Conservation (phyloP, 2,888 invertebrate species). For the Enchytraeus crypticus region DNA sequence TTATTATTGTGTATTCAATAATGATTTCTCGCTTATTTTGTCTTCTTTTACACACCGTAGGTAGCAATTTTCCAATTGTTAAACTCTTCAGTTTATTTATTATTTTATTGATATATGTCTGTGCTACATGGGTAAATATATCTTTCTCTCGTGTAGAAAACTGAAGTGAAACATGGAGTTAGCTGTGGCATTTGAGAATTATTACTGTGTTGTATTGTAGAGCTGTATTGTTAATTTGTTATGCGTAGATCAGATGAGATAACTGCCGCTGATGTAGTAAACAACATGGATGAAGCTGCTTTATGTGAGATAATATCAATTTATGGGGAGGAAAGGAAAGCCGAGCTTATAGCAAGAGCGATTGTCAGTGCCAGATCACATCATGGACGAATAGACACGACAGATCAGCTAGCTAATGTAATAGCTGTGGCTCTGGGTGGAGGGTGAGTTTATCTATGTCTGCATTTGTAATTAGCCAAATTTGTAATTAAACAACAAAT, state of each 20-base stretch:
- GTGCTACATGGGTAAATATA: too few relatives aligned
- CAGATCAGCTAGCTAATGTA: constrained; percentile 69
- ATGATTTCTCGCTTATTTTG: too few relatives aligned
- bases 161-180: too few relatives aligned
- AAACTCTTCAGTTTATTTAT: too few relatives aligned
- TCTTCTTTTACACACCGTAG: too few relatives aligned
- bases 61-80: too few relatives aligned
- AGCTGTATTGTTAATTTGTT: background rate
- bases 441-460: constrained; percentile 11
- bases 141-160: too few relatives aligned
- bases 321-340: constrained; percentile 78
- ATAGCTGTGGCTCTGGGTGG: constrained; percentile 48
- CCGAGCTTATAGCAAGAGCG: constrained; percentile 72
- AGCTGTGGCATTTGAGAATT: background rate
- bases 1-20: background rate
- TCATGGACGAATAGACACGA: constrained; percentile 68
- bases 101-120: too few relatives aligned
- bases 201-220: background rate
- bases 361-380: constrained; percentile 73
- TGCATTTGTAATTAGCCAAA: too few relatives aligned
- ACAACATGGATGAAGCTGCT: constrained; percentile 67
- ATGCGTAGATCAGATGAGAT: constrained; percentile 54
- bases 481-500: too few relatives aligned
- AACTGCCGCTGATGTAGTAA: constrained; percentile 79
- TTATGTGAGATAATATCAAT: constrained; percentile 73